Percentiles rank a stretch among this genome's conserved stretches.
Conservation (phyloP, 2,888 invertebrate genomes). For the Lasius fuliginosus region DNA sequence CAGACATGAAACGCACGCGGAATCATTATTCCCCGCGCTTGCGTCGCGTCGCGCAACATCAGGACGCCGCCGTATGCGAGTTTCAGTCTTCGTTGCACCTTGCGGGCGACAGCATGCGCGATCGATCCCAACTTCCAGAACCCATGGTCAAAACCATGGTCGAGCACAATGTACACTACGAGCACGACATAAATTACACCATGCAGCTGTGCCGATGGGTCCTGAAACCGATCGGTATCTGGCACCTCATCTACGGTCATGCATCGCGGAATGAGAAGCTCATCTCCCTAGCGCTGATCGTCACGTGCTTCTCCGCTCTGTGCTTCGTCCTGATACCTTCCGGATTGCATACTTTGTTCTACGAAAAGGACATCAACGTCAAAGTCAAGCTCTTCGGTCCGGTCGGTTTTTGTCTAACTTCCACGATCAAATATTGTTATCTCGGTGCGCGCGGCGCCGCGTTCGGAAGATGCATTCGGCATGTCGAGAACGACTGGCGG, state of each 20-base stretch:
- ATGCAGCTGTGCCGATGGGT: conserved; percentile 76
- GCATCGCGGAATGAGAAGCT: conserved; percentile 20
- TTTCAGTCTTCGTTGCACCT: conserved; percentile 54
- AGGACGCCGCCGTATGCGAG: not conserved
- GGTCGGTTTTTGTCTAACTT: conserved; percentile 71
- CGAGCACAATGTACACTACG: conserved; percentile 38
- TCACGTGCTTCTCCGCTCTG: conserved; percentile 27
- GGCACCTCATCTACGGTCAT: conserved; percentile 63
- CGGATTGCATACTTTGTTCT: conserved; percentile 51
- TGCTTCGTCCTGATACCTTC: conserved; percentile 62
- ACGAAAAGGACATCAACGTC: conserved; percentile 17
- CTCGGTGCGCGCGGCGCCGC: conserved; percentile 46
- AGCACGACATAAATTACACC: conserved; percentile 63
- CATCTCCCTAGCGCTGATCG: conserved; percentile 11
- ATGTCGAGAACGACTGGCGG: conserved; percentile 75
- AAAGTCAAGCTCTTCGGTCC: conserved; percentile 73
- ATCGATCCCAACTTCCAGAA: conserved; percentile 9
- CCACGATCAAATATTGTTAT: conserved; percentile 72
- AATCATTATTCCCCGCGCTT: conserved; percentile 38
- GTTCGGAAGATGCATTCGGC: conserved; percentile 65
- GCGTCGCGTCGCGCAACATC: conserved; percentile 29
- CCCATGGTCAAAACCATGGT: not conserved
- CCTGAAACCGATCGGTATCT: conserved; percentile 76
- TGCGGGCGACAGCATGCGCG: conserved; percentile 51
- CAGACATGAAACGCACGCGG: conserved; percentile 1